phyloP scores from a whole-genome alignment of 2,888 invertebrate species.

The Pyrochroa serraticornis region DNA sequence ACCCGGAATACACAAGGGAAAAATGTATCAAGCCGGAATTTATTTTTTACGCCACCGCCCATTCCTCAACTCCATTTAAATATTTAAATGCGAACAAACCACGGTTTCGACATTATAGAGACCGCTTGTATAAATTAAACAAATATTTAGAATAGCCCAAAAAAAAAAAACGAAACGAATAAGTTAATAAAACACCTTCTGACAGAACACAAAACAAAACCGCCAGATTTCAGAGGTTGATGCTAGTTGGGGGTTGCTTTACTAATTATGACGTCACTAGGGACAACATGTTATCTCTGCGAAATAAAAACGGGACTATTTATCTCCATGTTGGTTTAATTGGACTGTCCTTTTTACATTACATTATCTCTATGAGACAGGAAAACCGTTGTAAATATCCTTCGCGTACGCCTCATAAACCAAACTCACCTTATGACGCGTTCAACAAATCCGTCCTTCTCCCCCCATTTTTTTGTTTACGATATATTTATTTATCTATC shows the following conservation, averaged over 20 bases:
- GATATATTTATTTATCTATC: conserved; percentile 29
- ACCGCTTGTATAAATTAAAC: too few species aligned
- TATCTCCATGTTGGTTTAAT: conserved; percentile 25
- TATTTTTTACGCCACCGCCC: too few species aligned
- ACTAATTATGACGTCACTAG: conserved; percentile 27
- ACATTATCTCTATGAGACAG: conserved; percentile 3
- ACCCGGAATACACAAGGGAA: too few species aligned
- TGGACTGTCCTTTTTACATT: conserved; percentile 21
- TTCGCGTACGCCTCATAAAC: neutral
- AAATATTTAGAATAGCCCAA: too few species aligned
- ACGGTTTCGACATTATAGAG: too few species aligned
- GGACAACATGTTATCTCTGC: conserved; percentile 14
- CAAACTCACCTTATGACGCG: conserved; percentile 8
- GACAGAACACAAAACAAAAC: conserved; percentile 11
- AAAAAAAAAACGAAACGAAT: conserved; percentile 8
- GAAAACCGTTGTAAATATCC: neutral
- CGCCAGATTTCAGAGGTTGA: conserved; percentile 16
- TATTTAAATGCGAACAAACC: too few species aligned
- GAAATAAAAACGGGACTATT: conserved; percentile 21
- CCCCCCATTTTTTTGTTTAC: conserved; percentile 15
- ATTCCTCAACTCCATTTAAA: too few species aligned
- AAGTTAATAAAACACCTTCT: conserved; percentile 16
- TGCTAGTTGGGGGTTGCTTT: conserved; percentile 2
- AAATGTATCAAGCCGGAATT: too few species aligned
- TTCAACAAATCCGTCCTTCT: conserved; percentile 1